A percentile compares a stretch with the other conserved stretches of the same genome.
These are phyloP conservation scores for Eriosoma lanigerum DNA, from an alignment of 1,140 invertebrate species.

Conservation along the genomic window DNA sequence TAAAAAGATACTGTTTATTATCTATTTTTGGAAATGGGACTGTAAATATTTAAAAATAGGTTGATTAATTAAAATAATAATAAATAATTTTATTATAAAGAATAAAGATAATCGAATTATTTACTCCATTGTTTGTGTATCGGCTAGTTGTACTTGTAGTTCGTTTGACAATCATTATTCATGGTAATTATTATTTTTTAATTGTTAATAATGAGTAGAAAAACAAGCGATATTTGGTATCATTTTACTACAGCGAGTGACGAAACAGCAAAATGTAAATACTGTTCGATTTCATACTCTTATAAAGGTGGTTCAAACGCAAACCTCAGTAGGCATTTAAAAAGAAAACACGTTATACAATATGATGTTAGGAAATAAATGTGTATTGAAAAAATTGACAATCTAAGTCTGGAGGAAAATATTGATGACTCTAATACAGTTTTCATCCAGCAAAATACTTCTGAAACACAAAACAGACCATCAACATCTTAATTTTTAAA, in stretches of 20 bases:
- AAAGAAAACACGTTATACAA: constrained; percentile 24
- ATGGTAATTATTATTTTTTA: constrained; percentile 4
- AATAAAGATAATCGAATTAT: background rate
- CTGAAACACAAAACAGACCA: background rate
- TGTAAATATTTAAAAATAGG: background rate
- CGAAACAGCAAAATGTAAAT: constrained; percentile 22
- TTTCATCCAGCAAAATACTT: background rate
- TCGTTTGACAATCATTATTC: background rate
- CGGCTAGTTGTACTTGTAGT: background rate
- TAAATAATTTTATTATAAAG: constrained; percentile 10
- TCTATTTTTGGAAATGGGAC: background rate
- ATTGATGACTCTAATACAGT: background rate
- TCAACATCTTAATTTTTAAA: background rate
- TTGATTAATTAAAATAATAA: background rate
- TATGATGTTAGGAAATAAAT: background rate
- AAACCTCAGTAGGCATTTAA: constrained; percentile 16
- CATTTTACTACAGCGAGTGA: constrained; percentile 13
- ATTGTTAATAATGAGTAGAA: constrained; percentile 23
- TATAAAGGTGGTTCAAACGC: constrained; percentile 11
- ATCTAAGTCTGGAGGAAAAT: background rate
- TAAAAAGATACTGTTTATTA: background rate
- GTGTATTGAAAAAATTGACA: background rate
- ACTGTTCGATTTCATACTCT: background rate
- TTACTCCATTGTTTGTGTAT: background rate
- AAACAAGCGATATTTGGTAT: constrained; percentile 26